phyloP scores from a whole-genome alignment of 2,113 vertebrate species.

The Asarcornis scutulata region DNA sequence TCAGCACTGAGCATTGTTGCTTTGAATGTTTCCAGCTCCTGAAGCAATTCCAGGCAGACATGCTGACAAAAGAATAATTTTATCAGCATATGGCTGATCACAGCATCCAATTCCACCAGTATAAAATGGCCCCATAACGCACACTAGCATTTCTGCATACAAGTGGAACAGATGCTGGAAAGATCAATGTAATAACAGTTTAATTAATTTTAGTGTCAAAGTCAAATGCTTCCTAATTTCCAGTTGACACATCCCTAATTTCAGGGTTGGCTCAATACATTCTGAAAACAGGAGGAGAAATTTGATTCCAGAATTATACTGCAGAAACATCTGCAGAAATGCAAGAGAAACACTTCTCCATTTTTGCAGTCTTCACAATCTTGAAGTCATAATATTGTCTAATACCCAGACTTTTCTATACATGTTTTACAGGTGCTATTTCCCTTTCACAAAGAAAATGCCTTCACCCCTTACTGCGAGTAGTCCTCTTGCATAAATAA shows the following conservation, averaged over 20 bases:
- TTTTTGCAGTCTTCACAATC: background rate
- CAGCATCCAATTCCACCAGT: slow-evolving; percentile 55
- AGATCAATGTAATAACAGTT: slow-evolving; percentile 49
- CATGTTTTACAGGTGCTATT: background rate
- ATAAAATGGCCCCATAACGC: background rate
- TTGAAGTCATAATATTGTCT: background rate
- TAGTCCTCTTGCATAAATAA: background rate
- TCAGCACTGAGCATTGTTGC: slow-evolving; percentile 24
- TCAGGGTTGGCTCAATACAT: background rate
- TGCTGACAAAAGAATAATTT: slow-evolving; percentile 64
- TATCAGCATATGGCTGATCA: slow-evolving; percentile 63
- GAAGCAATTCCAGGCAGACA: slow-evolving; percentile 61
- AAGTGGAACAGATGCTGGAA: slow-evolving; percentile 58
- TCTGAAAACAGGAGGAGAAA: background rate
- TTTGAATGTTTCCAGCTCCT: slow-evolving; percentile 49
- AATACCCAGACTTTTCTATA: background rate
- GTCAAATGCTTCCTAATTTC: slow-evolving; percentile 56
- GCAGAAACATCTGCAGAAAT: background rate
- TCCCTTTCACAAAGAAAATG: background rate
- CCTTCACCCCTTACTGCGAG: background rate
- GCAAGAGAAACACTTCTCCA: background rate
- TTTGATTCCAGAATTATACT: background rate
- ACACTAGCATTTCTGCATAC: slow-evolving; percentile 23
- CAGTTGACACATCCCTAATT: background rate
- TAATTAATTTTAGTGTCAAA: slow-evolving; percentile 64